phyloP scores from a whole-genome alignment of 1,140 invertebrate genomes.

The Drosophila pseudoobscura region DNA sequence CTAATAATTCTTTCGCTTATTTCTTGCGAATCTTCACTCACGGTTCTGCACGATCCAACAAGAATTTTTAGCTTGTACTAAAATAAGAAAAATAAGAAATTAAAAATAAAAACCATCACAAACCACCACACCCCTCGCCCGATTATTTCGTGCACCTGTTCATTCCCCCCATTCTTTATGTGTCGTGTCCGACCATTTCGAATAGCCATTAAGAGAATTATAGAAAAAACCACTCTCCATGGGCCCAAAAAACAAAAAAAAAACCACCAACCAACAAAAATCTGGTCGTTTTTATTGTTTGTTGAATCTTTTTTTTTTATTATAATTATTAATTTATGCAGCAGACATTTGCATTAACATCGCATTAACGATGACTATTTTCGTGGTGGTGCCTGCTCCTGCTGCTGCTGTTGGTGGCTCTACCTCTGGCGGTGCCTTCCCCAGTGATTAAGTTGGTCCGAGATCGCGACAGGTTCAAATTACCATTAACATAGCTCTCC shows the following conservation, averaged over 20 bases:
- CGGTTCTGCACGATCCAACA: too few relatives aligned
- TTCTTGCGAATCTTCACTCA: too few relatives aligned
- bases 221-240: constrained; percentile 20
- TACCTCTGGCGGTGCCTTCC: constrained; percentile 1
- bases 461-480: constrained; percentile 49
- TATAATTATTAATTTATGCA: constrained; percentile 80
- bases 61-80: too few relatives aligned
- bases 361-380: constrained; percentile 63
- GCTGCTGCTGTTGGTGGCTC: too few relatives aligned
- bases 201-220: constrained; percentile 53
- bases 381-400: constrained; percentile 7
- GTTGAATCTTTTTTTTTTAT: constrained; percentile 50
- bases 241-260: too few relatives aligned
- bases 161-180: neutral
- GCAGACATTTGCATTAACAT: constrained; percentile 75
- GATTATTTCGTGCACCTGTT: constrained; percentile 24
- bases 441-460: constrained; percentile 41
- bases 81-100: too few relatives aligned
- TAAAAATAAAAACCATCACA: too few relatives aligned
- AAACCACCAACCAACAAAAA: neutral
- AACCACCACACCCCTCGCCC: too few relatives aligned
- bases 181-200: constrained; percentile 19
- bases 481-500: constrained; percentile 21
- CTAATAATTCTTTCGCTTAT: too few relatives aligned
- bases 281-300: constrained; percentile 23